Base-by-base conservation (phyloP, 2,113 vertebrate genomes). In the Pardalotus punctatus region DNA sequence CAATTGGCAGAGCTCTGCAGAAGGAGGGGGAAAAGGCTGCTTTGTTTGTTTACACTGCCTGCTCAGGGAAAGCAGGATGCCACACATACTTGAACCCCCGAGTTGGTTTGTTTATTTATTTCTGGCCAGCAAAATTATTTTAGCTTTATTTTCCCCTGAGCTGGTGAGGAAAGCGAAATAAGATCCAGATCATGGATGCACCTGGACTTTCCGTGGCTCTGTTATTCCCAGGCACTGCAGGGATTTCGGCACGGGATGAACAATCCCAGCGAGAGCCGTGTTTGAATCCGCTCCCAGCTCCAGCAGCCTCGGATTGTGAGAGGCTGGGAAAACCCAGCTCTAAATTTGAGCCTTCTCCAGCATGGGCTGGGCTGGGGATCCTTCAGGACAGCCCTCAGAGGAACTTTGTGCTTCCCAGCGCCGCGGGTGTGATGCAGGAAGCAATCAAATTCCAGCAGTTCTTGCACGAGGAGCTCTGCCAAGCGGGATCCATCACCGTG, bases 1-100 rank as follows among this genome's bases (percentile, higher is more conserved):
- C 76, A 70, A 93, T 11, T 90, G 89, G 77, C 78, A 69, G 31
- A 21, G 85, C 19, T 65, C 29, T 78, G 60, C 70, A 85, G 38
- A 88, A 90, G 73, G 50, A 84, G 85, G 67, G 64, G 3, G 1
- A 12, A 31, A 93, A 92, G 61, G 31, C 89, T 35, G 50, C 31
- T 79, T 50, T 24, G 38, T 94, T 67, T 82, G 31, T 81, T 78
- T 89, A 21, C 62, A 53, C 23, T 42, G 50, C 90, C 91, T 35
- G 17, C 90, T 74, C 84, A 54, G 81, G 93, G 27, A 86, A 64
- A 87, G 42, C 72, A 43, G 94, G 84, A 77, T 86, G 73, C 72
- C 62, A 51, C 69, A n/a, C 53, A 62, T n/a, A 42, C 51, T 51
- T 48, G 51, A 81, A 42, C 76, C 40, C 43, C 2, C 0, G 12